These are phyloP conservation scores for Xenotilapia flavipinnis DNA, from an alignment of 2,113 vertebrate species.

Conservation along the genomic window DNA sequence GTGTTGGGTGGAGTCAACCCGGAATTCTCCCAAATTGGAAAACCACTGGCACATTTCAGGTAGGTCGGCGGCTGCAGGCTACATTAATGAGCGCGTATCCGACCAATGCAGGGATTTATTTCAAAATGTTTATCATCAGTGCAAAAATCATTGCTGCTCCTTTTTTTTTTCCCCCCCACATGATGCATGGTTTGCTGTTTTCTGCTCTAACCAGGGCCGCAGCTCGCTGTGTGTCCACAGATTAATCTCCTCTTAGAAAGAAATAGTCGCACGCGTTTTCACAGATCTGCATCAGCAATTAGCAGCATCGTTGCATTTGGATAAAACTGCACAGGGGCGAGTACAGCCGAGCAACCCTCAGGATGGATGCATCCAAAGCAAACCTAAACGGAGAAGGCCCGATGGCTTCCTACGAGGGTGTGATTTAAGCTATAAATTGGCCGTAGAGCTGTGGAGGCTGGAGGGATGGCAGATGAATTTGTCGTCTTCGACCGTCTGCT, in stretches of 20 bases:
- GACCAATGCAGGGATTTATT: neutral
- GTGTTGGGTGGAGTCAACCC: constrained; percentile 71
- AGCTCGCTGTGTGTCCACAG: constrained; percentile 8
- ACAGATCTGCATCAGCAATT: constrained; percentile 26
- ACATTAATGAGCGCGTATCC: constrained; percentile 9
- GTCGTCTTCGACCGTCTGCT: neutral
- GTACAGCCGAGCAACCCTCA: neutral
- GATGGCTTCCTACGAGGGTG: constrained; percentile 30
- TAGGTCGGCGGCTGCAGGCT: constrained; percentile 44
- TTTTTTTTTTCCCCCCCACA: neutral
- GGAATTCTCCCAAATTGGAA: constrained; percentile 62
- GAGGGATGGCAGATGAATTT: neutral
- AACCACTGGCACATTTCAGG: constrained; percentile 64
- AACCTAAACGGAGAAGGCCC: constrained; percentile 38
- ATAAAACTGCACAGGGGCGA: neutral
- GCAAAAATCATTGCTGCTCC: neutral
- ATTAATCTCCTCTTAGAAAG: constrained; percentile 11
- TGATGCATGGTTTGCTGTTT: constrained; percentile 8
- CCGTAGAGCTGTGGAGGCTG: neutral
- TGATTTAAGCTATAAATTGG: constrained; percentile 21
- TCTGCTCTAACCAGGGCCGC: constrained; percentile 43
- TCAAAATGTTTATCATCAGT: neutral
- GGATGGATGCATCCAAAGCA: neutral
- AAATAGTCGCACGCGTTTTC: neutral
- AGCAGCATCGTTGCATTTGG: neutral